Conservation (phyloP, 2,888 invertebrate species). For the Osmoderma eremita region DNA sequence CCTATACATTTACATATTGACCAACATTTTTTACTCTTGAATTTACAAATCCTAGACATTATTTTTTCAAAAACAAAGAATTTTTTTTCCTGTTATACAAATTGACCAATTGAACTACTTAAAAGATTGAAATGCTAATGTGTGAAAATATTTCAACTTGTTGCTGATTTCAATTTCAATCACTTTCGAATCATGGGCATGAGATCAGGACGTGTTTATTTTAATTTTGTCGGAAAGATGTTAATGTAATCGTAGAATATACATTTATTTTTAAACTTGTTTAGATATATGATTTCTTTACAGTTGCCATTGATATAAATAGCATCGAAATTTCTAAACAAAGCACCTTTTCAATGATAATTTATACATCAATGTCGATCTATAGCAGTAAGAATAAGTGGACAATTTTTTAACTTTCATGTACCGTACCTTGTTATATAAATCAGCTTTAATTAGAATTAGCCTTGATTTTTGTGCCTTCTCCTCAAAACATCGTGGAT, state of each 20-base stretch:
- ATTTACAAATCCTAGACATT: background rate
- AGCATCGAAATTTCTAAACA: constrained; percentile 11
- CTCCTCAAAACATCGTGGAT: no score
- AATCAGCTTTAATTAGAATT: no score
- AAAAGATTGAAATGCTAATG: background rate
- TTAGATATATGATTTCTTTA: constrained; percentile 18
- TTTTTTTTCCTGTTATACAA: background rate
- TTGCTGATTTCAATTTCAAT: background rate
- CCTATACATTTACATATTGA: background rate
- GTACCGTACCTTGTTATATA: no score
- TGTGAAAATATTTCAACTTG: constrained; percentile 1
- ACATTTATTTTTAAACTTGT: constrained; percentile 14
- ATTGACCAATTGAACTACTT: no score
- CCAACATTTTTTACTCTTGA: background rate
- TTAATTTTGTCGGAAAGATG: background rate
- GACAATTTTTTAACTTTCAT: background rate
- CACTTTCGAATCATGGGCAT: no score
- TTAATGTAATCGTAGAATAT: constrained; percentile 8
- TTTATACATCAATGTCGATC: no score
- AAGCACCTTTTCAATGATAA: constrained; percentile 7
- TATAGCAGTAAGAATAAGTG: background rate
- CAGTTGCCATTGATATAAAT: constrained; percentile 9
- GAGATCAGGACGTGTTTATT: background rate
- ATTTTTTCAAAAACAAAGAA: background rate
- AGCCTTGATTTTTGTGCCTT: no score